Percentiles rank a stretch among this genome's conserved stretches.
These are phyloP conservation scores for Sakesphorus luctuosus DNA, from an alignment of 2,113 vertebrate genomes.

Conservation along the genomic window DNA sequence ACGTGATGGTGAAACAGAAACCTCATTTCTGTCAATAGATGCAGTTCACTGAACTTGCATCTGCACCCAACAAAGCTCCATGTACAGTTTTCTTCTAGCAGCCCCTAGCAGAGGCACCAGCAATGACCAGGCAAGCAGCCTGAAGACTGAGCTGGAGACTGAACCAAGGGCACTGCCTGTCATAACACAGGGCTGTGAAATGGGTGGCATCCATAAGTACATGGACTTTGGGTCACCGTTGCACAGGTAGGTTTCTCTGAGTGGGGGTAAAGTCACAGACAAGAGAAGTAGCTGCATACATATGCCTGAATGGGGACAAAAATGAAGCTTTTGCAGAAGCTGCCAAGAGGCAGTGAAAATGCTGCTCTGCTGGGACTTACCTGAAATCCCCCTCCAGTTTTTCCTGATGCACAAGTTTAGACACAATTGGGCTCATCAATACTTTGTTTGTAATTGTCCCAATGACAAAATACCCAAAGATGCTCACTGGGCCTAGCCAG, in stretches of 20 bases:
- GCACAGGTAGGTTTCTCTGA: background rate
- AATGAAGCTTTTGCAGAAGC: background rate
- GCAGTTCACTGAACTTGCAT: background rate
- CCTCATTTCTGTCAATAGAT: background rate
- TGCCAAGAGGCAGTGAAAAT: background rate
- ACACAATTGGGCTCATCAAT: constrained; percentile 93
- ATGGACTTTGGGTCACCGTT: rapidly evolving
- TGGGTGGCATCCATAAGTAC: background rate
- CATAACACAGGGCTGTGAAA: background rate
- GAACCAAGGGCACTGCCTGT: background rate
- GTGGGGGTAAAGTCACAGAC: rapidly evolving
- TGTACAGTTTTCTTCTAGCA: background rate
- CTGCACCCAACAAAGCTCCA: background rate
- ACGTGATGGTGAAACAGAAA: background rate
- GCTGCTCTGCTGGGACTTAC: constrained; percentile 62
- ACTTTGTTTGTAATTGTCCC: constrained; percentile 89
- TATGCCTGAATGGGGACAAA: background rate
- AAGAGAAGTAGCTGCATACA: background rate
- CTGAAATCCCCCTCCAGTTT: constrained; percentile 97
- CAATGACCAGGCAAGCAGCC: background rate
- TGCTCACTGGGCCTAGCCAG: constrained; percentile 91
- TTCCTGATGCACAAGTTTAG: constrained; percentile 91
- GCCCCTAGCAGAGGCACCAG: background rate
- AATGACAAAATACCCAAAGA: constrained; percentile 92
- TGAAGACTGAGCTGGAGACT: background rate